Evolutionary conservation across 2,888 invertebrate genomes (phyloP), one percentile per base, ranked within the genome.

Genomic region (Drosophila fulvimacula): DNA sequence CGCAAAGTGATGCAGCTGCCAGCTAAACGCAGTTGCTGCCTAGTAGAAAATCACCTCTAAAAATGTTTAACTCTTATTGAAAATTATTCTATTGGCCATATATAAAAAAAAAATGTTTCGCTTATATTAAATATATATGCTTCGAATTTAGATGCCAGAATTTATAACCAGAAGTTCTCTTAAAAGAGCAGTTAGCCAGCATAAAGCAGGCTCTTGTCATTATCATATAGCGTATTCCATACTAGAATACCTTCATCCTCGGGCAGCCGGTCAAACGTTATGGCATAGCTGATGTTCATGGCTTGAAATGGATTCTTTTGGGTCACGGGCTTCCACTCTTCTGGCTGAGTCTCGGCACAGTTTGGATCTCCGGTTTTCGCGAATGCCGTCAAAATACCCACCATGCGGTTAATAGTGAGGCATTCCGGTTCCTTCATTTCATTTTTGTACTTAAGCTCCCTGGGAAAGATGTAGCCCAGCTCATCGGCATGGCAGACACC

Each of bases 401-500:
- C 79, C 90, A 93, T 88, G 17, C 89, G 78, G 21, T 85, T 74
- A 9, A 92, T 90, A 0, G 89, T 92, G 36, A 65, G 58, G 36
- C 81, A 90, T 61, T 92, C 93, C 2, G 80, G 71, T 2, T 19
- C 24, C 15, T 49, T 62, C 1, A 56, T 32, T 0, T 74, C 55
- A 5, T 15, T 32, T 2, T 10, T 24, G 1, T 2, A 36, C 5
- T 3, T 51, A 5, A 21, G 19, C 17, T 53, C 56, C 55, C 88
- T 85, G 19, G 88, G 89, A 52, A 92, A 93, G 0, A 92, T 66
- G 42, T 92, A 93, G 1, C 87, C 86, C 39, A 92, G 44, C 59
- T 93, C 93, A 76, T 92, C 92, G 21, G 85, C 92, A 77, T 93
- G 93, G 5, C 90, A 90, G 4, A 90, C 90, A 0, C 92, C 92